Evolutionary conservation across 2,888 invertebrate genomes (phyloP).

Genomic region (Drosophila incognita): DNA sequence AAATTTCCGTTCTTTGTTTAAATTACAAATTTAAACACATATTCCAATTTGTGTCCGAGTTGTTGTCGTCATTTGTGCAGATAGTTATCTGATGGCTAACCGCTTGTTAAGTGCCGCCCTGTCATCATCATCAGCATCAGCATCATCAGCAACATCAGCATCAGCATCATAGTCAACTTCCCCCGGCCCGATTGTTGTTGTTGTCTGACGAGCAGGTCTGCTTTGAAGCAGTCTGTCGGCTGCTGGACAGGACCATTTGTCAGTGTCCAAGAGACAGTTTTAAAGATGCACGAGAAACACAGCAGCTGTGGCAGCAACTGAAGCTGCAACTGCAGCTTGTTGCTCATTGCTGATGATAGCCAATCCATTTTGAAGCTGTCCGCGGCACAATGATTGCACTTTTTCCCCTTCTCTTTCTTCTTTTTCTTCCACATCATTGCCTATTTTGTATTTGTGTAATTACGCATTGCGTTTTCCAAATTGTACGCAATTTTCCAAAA

Average conservation of each 20-base stretch:
- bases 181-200: constrained; percentile 1
- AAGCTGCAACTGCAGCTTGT: constrained; percentile 22
- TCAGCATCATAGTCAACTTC: constrained; percentile 12
- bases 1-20: neutral
- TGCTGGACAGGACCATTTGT: constrained; percentile 53
- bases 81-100: constrained; percentile 52
- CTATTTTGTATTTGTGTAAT: constrained; percentile 38
- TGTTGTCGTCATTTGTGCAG: constrained; percentile 28
- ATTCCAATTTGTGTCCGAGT: neutral
- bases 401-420: constrained; percentile 31
- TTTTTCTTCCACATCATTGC: constrained; percentile 12
- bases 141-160: constrained; percentile 28
- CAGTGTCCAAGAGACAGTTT: constrained; percentile 57
- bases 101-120: constrained; percentile 59
- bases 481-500: constrained; percentile 69
- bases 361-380: constrained; percentile 72
- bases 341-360: constrained; percentile 50
- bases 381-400: constrained; percentile 46
- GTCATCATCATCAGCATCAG: constrained; percentile 27
- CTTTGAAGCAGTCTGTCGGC: constrained; percentile 1
- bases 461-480: constrained; percentile 64
- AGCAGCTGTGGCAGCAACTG: constrained; percentile 23
- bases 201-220: constrained; percentile 12
- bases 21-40: neutral
- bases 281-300: constrained; percentile 5